Evolutionary conservation across 2,888 invertebrate species (phyloP), one percentile per base, ranked within the genome.

Genomic region (Helicoverpa assulta): DNA sequence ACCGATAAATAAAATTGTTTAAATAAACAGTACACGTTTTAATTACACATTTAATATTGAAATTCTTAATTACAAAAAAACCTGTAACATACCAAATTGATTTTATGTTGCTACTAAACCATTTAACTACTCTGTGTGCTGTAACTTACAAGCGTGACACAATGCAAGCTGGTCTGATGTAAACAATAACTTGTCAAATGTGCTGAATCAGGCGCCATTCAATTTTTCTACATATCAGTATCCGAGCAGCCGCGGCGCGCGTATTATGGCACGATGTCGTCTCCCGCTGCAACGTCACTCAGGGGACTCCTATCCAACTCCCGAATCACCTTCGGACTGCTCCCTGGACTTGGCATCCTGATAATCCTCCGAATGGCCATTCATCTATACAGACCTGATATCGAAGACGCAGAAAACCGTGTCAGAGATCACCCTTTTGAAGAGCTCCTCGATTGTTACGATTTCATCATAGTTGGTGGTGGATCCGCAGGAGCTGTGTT

Each of bases 401-500:
- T 98, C 67, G 96, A 97, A 75, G 98, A 98, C 80, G 90, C 92
- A 0, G 95, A 96, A 8, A 91, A 97, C 84, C 96, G 98, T 14
- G 96, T 98, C 0, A 92, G 92, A 51, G 96, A 97, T 62, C 94
- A 95, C 21, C 91, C 95, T 0, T 88, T 96, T 0, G 91, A 95
- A 12, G 90, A 96, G 2, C 86, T 98, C 7, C 91, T 95, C 16
- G 93, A 96, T 6, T 96, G 95, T 58, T 98, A 98, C 84, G 98
- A 98, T 89, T 98, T 98, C 84, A 96, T 98, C 7, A 96, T 98
- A 63, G 95, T 98, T 2, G 98, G 98, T 0, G 98, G 96, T 0
- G 99, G 98, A 0, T 97, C 98, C 1, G 98, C 98, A 0, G 98
- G 98, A 3, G 96, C 98, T 1, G 98, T 97, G 0, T 75, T 99